Evolutionary conservation across 2,113 vertebrate species (phyloP).

Genomic region (Cebidichthys violaceus): DNA sequence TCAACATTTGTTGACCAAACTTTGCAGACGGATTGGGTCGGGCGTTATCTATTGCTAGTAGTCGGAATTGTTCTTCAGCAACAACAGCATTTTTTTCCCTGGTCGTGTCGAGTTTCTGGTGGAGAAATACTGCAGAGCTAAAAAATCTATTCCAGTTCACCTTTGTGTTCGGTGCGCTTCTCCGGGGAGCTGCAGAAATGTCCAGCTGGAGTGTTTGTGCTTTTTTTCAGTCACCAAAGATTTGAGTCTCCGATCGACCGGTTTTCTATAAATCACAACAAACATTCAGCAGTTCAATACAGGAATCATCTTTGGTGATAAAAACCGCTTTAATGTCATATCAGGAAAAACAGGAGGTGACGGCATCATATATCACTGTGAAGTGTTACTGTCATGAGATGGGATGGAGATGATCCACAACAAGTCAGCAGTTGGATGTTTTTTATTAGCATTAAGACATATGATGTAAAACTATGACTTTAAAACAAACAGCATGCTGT

Average conservation of each 20-base stretch:
- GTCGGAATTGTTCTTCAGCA: neutral
- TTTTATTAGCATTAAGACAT: neutral
- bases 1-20: neutral
- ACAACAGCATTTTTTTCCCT: conserved; percentile 8
- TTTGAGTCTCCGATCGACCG: conserved; percentile 35
- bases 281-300: conserved; percentile 14
- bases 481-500: neutral
- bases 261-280: conserved; percentile 24
- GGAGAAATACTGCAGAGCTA: conserved; percentile 37
- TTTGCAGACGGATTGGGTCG: neutral
- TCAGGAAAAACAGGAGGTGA: conserved; percentile 1
- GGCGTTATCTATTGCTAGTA: neutral
- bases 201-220: conserved; percentile 28
- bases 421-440: neutral
- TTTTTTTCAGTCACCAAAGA: conserved; percentile 26
- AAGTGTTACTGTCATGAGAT: too few species aligned
- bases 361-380: neutral
- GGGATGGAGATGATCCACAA: neutral
- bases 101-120: conserved; percentile 14
- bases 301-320: conserved; percentile 5
- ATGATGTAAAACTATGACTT: neutral
- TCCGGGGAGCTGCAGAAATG: conserved; percentile 43
- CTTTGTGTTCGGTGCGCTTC: conserved; percentile 11
- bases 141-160: conserved; percentile 38
- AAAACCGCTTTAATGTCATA: conserved; percentile 18